phyloP scores from a whole-genome alignment of 2,113 vertebrate species.

The Tretioscincus oriximinensis region DNA sequence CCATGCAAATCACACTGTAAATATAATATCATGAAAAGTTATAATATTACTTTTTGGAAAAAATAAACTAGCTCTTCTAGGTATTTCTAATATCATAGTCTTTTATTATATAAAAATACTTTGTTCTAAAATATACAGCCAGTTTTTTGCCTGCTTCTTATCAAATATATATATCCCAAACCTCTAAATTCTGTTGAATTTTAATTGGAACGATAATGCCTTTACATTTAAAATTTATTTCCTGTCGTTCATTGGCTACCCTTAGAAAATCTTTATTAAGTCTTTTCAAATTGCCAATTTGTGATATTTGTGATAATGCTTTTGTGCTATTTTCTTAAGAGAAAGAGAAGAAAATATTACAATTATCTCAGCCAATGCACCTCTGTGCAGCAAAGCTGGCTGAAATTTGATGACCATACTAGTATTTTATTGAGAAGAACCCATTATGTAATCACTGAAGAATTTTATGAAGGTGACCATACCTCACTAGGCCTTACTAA shows the following conservation, averaged over 20 bases:
- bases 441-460: not conserved
- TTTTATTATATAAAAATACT: not conserved
- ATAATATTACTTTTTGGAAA: not conserved
- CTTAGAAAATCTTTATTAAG: too few relatives aligned
- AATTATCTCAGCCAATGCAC: not conserved
- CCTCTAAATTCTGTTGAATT: not conserved
- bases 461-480: not conserved
- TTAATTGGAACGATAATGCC: not conserved
- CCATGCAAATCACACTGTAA: not conserved
- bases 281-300: not conserved
- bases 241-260: not conserved
- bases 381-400: not conserved
- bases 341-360: not conserved
- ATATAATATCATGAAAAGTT: not conserved
- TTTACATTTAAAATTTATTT: not conserved
- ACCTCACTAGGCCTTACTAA: not conserved
- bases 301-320: not conserved
- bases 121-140: not conserved
- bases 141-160: not conserved
- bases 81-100: not conserved
- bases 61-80: not conserved
- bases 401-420: not conserved
- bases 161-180: not conserved
- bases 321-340: not conserved
- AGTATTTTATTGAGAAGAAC: too few relatives aligned